phyloP scores from a whole-genome alignment of 2,888 invertebrate genomes.

The Omphaloscelis lunosa region DNA sequence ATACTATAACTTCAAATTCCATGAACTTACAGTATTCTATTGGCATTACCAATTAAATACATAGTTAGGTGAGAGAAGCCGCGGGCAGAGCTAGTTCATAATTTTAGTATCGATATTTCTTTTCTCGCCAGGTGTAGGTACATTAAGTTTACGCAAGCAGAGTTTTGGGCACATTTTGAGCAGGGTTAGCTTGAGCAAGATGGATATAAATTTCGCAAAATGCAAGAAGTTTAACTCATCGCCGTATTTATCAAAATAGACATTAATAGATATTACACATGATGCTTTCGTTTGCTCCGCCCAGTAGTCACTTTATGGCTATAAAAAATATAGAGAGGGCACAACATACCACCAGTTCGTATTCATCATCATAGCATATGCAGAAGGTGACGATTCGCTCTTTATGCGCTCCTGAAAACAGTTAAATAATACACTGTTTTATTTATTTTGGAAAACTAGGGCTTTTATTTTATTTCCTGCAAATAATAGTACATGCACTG shows the following conservation, averaged over 20 bases:
- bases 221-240: not conserved
- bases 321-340: not conserved
- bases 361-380: conserved; percentile 98
- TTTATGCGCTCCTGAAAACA: conserved; percentile 96
- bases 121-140: not conserved
- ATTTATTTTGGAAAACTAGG: not conserved
- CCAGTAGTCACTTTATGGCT: not conserved
- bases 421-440: not conserved
- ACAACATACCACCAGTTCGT: conserved; percentile 94
- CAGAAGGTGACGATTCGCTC: conserved; percentile 94
- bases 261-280: not conserved
- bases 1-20: not conserved
- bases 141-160: not conserved
- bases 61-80: too few species aligned
- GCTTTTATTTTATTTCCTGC: not conserved
- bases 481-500: not conserved
- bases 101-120: not conserved
- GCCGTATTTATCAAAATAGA: not conserved
- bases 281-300: not conserved
- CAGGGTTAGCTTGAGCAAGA: conserved; percentile 1
- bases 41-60: not conserved
- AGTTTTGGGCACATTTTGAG: not conserved
- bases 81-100: not conserved
- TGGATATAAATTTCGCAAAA: conserved; percentile 26
- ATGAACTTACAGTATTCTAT: too few species aligned